Evolutionary conservation across 2,113 vertebrate species (phyloP), one percentile per base, ranked within the genome.

Genomic region (Oxyura jamaicensis): DNA sequence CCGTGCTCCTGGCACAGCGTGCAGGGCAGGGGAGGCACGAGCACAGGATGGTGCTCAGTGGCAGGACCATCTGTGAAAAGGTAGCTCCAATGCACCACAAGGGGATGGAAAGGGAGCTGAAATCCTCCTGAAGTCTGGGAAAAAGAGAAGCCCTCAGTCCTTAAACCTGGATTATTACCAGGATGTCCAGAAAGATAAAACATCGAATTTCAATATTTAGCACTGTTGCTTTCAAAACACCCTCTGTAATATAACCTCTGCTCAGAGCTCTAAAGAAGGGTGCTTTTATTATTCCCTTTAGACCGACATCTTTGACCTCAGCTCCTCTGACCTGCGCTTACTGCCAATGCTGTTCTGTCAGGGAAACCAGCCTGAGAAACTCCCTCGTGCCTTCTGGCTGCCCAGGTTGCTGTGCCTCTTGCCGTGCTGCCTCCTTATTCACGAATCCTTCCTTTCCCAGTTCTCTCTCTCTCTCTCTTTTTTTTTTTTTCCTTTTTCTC

Each of bases 1-100:
- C 33, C 0, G 0, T 28, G 31, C 76, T 92, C 36, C 42, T 4
- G 5, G 21, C 3, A 1, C 73, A 58, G 48, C 1, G 0, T 14
- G 52, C 33, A 36, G 21, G 62, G 21, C 58, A 31, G 1, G 3
- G 84, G 29, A 65, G 17, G 26, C 39, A 21, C 4, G 21, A 44
- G 25, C 23, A 22, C 13, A 84, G 42, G 41, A 26, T 13, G 26
- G 33, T 2, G 4, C 33, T 56, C 0, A 0, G 5, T 46, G 56
- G 35, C 42, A 35, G 15, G 26, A 52, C 29, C 5, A 2, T 19
- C 41, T 0, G 2, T 31, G 58, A 85, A 35, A 29, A 13, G 53
- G 28, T 11, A 48, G 53, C 44, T 92, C 78, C 53, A 39, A 63
- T 87, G 65, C 28, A 10, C 28, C 21, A 6, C 14, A 6, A 76